phyloP scores from a whole-genome alignment of 1,140 invertebrate species.

The Drosophila lacertosa region DNA sequence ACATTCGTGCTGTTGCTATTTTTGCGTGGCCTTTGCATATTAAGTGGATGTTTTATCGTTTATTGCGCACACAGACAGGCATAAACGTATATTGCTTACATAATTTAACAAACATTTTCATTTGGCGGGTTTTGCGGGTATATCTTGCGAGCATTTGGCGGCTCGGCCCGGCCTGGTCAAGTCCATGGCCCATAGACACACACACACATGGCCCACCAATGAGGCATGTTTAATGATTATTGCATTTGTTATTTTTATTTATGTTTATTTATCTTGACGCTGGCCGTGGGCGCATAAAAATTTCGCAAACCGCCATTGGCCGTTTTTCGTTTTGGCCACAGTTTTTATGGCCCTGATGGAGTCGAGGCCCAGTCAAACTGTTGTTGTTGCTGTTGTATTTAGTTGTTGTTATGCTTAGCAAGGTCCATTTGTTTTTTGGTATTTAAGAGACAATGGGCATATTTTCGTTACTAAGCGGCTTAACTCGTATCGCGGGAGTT shows the following conservation, averaged over 20 bases:
- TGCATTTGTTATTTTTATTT: constrained; percentile 73
- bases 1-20: constrained; percentile 27
- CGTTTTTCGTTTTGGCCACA: constrained; percentile 40
- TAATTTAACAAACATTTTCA: constrained; percentile 74
- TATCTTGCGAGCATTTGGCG: constrained; percentile 8
- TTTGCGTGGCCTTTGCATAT: constrained; percentile 68
- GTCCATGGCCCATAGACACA: constrained; percentile 9
- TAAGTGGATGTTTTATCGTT: constrained; percentile 72
- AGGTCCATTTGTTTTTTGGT: constrained; percentile 31
- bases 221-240: constrained; percentile 74
- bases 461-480: constrained; percentile 58
- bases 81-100: constrained; percentile 66
- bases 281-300: constrained; percentile 49
- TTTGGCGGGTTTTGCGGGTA: constrained; percentile 43
- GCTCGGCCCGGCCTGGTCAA: constrained; percentile 37
- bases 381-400: constrained; percentile 4
- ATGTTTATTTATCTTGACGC: constrained; percentile 64
- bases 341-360: constrained; percentile 50
- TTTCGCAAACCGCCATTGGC: constrained; percentile 29
- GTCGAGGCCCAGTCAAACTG: constrained; percentile 5
- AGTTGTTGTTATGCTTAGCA: constrained; percentile 8
- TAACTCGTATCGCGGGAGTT: constrained; percentile 27
- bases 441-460: constrained; percentile 32
- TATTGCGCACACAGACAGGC: constrained; percentile 58
- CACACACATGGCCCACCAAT: constrained; percentile 54